phyloP scores from a whole-genome alignment of 1,140 invertebrate genomes.

The Drosophila azteca region DNA sequence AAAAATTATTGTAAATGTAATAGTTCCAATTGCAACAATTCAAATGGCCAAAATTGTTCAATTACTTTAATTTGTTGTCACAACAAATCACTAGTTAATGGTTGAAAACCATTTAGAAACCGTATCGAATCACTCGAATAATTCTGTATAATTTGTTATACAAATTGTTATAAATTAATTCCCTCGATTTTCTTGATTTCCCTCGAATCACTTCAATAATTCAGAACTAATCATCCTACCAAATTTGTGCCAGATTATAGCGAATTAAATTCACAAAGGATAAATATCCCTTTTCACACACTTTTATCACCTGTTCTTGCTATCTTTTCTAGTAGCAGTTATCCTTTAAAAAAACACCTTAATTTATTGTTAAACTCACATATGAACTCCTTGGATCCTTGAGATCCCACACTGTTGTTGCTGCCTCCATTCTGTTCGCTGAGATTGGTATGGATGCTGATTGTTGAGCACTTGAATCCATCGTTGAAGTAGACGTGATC shows the following conservation, averaged over 20 bases:
- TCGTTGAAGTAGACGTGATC: slow-evolving; percentile 81
- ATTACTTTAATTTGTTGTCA: slow-evolving; percentile 27
- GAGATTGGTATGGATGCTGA: slow-evolving; percentile 67
- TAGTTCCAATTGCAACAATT: background rate
- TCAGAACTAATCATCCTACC: no score
- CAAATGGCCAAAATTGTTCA: background rate
- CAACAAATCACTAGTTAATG: slow-evolving; percentile 11
- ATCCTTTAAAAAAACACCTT: no score
- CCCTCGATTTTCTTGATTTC: no score
- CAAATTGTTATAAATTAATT: background rate
- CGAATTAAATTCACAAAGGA: background rate
- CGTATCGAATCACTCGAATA: background rate
- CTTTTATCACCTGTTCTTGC: no score
- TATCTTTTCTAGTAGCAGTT: no score
- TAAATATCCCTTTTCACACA: no score
- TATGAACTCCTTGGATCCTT: slow-evolving; percentile 78
- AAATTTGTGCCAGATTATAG: no score
- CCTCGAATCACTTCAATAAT: background rate
- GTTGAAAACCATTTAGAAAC: background rate
- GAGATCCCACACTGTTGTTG: slow-evolving; percentile 38
- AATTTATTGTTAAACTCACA: slow-evolving; percentile 54
- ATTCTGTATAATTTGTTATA: slow-evolving; percentile 9
- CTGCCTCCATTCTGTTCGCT: slow-evolving; percentile 51
- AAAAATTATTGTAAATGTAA: no score
- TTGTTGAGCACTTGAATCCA: slow-evolving; percentile 76